Evolutionary conservation across 2,888 invertebrate genomes (phyloP).

Genomic region (Apamea epomidion): DNA sequence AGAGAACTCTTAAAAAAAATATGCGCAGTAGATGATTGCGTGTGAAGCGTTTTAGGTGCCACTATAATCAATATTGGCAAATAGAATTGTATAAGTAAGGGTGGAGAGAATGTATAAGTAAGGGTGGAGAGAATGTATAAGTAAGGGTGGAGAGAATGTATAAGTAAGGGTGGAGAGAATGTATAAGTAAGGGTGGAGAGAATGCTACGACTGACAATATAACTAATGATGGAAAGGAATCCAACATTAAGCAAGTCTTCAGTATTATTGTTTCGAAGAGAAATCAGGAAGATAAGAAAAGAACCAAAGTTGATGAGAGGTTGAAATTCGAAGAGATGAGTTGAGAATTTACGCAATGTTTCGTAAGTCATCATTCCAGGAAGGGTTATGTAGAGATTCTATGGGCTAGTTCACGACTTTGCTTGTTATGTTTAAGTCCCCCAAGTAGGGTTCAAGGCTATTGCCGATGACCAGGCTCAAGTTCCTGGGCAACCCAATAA

Average conservation of each 20-base stretch:
- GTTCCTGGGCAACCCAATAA: not conserved
- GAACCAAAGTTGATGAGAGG: not conserved
- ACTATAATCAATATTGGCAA: not conserved
- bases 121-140: not conserved
- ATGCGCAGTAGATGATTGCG: not conserved
- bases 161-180: not conserved
- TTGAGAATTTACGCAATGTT: not conserved
- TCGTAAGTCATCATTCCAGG: too few relatives aligned
- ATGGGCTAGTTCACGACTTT: not conserved
- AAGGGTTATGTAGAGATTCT: not conserved
- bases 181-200: not conserved
- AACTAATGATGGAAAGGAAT: not conserved
- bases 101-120: not conserved
- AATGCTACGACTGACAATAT: not conserved
- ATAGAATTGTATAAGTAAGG: not conserved
- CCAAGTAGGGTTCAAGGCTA: too few relatives aligned
- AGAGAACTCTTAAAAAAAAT: slow-evolving; percentile 11
- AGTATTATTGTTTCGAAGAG: too few relatives aligned
- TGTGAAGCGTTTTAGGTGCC: slow-evolving; percentile 21
- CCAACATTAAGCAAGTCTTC: not conserved
- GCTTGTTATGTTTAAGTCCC: not conserved
- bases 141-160: not conserved
- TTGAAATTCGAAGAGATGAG: not conserved
- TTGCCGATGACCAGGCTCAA: not conserved
- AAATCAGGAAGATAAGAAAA: not conserved